Evolutionary conservation across 2,113 vertebrate genomes (phyloP).

Genomic region (Gasterosteus nipponicus): DNA sequence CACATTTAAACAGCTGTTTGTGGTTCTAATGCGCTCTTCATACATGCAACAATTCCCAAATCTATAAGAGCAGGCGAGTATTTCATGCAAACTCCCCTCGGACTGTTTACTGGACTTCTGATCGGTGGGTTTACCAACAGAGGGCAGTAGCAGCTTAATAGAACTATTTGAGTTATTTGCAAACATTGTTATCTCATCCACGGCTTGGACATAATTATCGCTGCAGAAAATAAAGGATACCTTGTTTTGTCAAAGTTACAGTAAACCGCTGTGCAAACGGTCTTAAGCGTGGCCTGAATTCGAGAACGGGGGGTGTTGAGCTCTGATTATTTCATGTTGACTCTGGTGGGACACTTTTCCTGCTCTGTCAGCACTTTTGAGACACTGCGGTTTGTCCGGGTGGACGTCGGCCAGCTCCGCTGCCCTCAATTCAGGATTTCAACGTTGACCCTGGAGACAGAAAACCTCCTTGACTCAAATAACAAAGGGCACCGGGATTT

Average conservation of each 20-base stretch:
- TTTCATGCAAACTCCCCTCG: not conserved
- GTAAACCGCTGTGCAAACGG: too few species aligned
- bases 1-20: not conserved
- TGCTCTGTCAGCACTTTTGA: not conserved
- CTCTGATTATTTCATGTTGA: not conserved
- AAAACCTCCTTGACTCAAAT: not conserved
- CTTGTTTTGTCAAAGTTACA: too few species aligned
- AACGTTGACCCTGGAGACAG: not conserved
- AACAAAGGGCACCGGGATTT: not conserved
- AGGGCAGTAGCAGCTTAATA: slow-evolving; percentile 55
- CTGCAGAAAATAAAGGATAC: too few species aligned
- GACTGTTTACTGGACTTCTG: not conserved
- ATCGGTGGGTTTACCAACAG: slow-evolving; percentile 49
- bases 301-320: not conserved
- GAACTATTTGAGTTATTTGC: not conserved
- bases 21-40: not conserved
- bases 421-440: not conserved
- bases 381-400: slow-evolving; percentile 8
- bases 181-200: not conserved
- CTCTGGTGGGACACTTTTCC: not conserved
- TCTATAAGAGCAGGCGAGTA: not conserved
- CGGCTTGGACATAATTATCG: too few species aligned
- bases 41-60: not conserved
- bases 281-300: not conserved
- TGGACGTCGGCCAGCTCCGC: not conserved